Evolutionary conservation across 2,888 invertebrate genomes (phyloP).

Genomic region (Hartigia nigra): DNA sequence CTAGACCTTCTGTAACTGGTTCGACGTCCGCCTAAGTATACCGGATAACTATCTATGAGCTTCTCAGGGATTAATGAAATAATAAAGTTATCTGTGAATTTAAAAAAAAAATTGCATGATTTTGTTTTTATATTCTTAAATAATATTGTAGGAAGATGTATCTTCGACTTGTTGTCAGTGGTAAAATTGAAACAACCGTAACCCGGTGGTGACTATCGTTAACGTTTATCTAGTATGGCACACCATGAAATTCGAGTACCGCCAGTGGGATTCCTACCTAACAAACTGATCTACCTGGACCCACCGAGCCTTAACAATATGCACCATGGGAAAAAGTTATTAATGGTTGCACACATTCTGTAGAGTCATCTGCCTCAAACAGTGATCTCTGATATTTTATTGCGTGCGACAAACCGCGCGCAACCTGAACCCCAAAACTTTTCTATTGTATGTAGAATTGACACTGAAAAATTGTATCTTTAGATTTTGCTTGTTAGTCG

Average conservation of each 20-base stretch:
- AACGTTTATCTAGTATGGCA: background rate
- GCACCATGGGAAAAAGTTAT: background rate
- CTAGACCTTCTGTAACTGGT: background rate
- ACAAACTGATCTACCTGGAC: background rate
- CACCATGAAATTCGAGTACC: background rate
- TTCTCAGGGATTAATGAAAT: background rate
- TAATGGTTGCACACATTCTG: background rate
- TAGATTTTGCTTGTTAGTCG: background rate
- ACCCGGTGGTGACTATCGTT: background rate
- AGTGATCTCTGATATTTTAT: background rate
- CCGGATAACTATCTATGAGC: background rate
- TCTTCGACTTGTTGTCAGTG: background rate
- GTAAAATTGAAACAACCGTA: background rate
- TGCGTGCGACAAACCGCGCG: background rate
- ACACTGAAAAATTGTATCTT: background rate
- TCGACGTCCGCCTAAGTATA: background rate
- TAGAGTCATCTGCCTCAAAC: background rate
- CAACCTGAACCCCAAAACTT: background rate
- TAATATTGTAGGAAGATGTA: background rate
- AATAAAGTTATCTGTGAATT: background rate
- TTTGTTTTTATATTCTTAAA: background rate
- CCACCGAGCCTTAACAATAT: background rate
- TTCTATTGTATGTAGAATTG: background rate
- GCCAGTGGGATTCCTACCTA: background rate
- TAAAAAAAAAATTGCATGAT: background rate